Evolutionary conservation across 2,888 invertebrate genomes (phyloP), one percentile per base, ranked within the genome.

Genomic region (Brenthis daphne): DNA sequence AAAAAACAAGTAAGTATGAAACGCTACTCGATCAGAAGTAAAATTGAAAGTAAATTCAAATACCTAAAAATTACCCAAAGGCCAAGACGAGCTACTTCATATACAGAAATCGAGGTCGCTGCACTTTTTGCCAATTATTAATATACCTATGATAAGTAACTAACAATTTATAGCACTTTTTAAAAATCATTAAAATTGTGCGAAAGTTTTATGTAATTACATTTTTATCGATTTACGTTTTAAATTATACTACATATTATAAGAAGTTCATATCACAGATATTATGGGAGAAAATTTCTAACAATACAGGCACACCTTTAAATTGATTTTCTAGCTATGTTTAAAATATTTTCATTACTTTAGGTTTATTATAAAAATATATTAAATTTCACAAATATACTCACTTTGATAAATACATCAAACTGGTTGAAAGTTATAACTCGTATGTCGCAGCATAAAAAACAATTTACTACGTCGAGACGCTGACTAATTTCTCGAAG

Each of bases 401-500:
- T 43, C 11, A 43, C 8, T 37, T 16, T n/a, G 57, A n/a, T 14
- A 43, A 33, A 48, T 67, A 56, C 61, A 50, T 50, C n/a, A 55
- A 24, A 20, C 55, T 56, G 58, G 56, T 61, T 47, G n/a, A 24
- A 53, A 64, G 24, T n/a, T 51, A 55, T 63, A 29, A 20, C 33
- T 50, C 24, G 37, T 48, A 67, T 74, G 65, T 70, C 68, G 60
- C 70, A 57, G 71, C 69, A 76, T 76, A 76, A 76, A 80, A 74
- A 74, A 77, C 76, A 75, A 82, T 80, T 79, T 82, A 83, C 78
- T 77, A 76, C 79, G 77, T 63, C 79, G 78, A 80, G 82, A 82
- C 82, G 80, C 79, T 89, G 89, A 91, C 90, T 92, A 90, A 90
- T 88, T 88, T 86, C 84, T 78, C 85, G 88, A 92, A 92, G 90